Conservation (phyloP, 2,888 invertebrate genomes). For the Callimorpha dominula region DNA sequence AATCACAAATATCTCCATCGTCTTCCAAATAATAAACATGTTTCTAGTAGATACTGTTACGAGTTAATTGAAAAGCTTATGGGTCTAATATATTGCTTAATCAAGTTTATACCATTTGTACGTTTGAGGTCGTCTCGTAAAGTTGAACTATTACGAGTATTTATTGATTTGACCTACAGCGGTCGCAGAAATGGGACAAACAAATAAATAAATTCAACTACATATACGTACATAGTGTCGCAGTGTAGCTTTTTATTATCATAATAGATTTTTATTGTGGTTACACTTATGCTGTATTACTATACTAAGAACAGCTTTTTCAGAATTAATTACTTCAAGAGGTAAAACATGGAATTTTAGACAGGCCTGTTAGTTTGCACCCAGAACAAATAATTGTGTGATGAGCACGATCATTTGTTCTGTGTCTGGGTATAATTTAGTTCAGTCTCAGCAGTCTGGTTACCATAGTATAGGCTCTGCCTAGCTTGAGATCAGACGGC, state of each 20-base stretch:
- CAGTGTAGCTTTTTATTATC: background rate
- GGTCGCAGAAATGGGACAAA: constrained; percentile 33
- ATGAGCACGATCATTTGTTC: too few relatives aligned
- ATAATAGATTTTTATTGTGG: background rate
- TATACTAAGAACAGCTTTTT: too few relatives aligned
- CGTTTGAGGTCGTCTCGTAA: constrained; percentile 15
- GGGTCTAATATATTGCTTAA: constrained; percentile 3
- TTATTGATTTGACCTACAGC: constrained; percentile 18
- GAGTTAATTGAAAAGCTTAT: background rate
- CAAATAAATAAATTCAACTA: constrained; percentile 29
- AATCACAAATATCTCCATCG: background rate
- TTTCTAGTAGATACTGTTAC: background rate
- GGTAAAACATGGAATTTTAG: too few relatives aligned
- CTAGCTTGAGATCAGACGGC: too few relatives aligned
- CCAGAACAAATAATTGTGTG: too few relatives aligned
- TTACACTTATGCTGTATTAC: background rate
- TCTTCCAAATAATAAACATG: background rate
- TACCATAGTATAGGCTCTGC: too few relatives aligned
- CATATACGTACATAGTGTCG: background rate
- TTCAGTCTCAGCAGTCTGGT: too few relatives aligned
- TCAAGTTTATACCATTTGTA: constrained; percentile 11
- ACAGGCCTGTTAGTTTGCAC: too few relatives aligned
- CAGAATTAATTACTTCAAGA: too few relatives aligned
- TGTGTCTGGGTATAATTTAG: too few relatives aligned
- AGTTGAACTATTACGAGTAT: constrained; percentile 16